A percentile compares a stretch with the other conserved stretches of the same genome.
Evolutionary conservation across 1,140 invertebrate genomes (phyloP).

Genomic region (Drosophila biarmipes): DNA sequence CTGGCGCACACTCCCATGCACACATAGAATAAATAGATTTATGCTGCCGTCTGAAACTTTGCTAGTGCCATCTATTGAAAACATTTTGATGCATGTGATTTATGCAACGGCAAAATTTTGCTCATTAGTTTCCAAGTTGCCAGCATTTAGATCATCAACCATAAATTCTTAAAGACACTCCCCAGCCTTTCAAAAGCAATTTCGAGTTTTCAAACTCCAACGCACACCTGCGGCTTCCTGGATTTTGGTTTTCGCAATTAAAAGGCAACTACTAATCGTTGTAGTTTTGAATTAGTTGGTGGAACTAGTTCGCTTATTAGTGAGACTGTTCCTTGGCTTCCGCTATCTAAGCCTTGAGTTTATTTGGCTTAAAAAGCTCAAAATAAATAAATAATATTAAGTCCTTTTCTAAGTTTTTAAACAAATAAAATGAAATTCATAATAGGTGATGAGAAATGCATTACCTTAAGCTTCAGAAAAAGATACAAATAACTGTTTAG

Average conservation of each 20-base stretch:
- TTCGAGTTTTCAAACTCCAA: conserved; percentile 25
- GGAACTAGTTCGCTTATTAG: conserved; percentile 21
- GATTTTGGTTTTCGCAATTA: conserved; percentile 30
- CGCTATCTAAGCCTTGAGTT: neutral
- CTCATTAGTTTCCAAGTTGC: conserved; percentile 78
- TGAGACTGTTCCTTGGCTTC: neutral
- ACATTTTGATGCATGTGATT: conserved; percentile 80
- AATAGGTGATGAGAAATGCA: too few relatives aligned
- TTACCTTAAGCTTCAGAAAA: too few relatives aligned
- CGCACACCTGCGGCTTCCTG: conserved; percentile 19
- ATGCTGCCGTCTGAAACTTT: conserved; percentile 68
- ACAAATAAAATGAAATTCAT: too few relatives aligned
- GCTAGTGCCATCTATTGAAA: conserved; percentile 69
- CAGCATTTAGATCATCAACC: conserved; percentile 46
- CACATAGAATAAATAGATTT: conserved; percentile 66
- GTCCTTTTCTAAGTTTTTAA: too few relatives aligned
- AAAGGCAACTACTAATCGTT: conserved; percentile 36
- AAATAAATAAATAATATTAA: too few relatives aligned
- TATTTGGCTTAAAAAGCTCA: neutral
- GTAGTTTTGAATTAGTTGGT: conserved; percentile 23
- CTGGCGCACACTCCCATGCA: conserved; percentile 16
- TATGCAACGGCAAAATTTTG: conserved; percentile 74
- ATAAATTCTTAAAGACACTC: conserved; percentile 63
- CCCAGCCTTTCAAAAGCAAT: conserved; percentile 41
- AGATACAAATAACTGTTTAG: too few relatives aligned